Evolutionary conservation across 2,888 invertebrate genomes (phyloP), one percentile per base, ranked within the genome.

Genomic region (Hoplodrina ambigua): DNA sequence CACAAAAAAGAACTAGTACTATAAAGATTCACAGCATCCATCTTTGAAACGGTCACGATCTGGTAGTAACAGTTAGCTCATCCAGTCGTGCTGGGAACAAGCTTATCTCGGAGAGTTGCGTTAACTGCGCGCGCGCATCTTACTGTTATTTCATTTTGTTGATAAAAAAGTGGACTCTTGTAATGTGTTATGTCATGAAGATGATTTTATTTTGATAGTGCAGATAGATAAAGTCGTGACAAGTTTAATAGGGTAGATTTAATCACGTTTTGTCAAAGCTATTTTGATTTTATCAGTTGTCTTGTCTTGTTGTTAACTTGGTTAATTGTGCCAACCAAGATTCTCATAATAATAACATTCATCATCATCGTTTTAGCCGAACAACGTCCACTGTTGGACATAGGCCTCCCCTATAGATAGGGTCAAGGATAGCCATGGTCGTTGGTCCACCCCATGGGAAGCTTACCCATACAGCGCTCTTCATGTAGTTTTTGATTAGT

Each of bases 51-150:
- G 49, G 61, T 79, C 78, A 78, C 78, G 78, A 80, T 71, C 63
- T 33, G 1, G 17, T 37, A 37, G 50, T 65, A 79, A 80, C 78
- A 52, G 80, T 80, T 70, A 67, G 19, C 49, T 61, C 15, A 79
- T 78, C 78, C 49, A 46, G 25, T 83, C 82, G 83, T 82, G 83
- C 64, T 82, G 79, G 69, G 81, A 82, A 81, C 74, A 1, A 53
- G 52, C 66, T 73, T 66, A 73, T 73, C 50, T 44, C 11, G 19
- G 66, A 60, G 44, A 50, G 57, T 83, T 80, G 69, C 78, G 83
- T 70, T 81, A 74, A 60, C 52, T 74, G 54, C 53, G 61, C 19
- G 7, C 52, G 53, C 53, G 53, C 53, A 53, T 2, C 37, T 33
- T 44, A 72, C 71, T 46, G 56, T 72, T 49, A 53, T 57, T 70